These are phyloP conservation scores for Mugil cephalus DNA, from an alignment of 2,113 vertebrate species.

Conservation along the genomic window DNA sequence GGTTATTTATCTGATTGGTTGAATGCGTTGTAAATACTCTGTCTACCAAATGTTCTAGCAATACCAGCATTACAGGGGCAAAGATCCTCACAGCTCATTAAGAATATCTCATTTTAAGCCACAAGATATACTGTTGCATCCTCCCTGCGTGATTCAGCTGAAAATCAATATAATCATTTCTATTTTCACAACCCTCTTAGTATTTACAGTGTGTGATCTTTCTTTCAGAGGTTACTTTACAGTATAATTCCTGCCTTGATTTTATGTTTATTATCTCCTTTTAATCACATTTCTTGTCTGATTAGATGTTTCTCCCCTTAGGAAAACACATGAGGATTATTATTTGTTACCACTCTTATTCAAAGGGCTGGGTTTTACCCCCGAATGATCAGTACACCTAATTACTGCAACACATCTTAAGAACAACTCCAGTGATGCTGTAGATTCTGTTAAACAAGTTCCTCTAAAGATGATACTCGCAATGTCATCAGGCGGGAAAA, in stretches of 20 bases:
- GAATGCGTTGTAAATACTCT: too few species aligned
- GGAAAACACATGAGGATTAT: slow-evolving; percentile 30
- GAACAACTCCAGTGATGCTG: slow-evolving; percentile 11
- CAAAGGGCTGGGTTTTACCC: slow-evolving; percentile 22
- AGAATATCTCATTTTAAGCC: not conserved
- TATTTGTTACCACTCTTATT: slow-evolving; percentile 16
- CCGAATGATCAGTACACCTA: slow-evolving; percentile 32
- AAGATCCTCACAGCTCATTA: not conserved
- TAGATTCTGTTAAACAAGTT: slow-evolving; percentile 14
- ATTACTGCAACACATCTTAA: slow-evolving; percentile 24
- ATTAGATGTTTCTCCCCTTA: slow-evolving; percentile 29
- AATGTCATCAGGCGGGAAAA: slow-evolving; percentile 14
- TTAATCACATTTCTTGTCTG: not conserved
- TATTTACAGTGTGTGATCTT: not conserved
- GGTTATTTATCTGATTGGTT: too few species aligned
- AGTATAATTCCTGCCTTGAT: not conserved
- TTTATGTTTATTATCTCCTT: slow-evolving; percentile 20
- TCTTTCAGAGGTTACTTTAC: slow-evolving; percentile 4
- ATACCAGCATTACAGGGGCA: not conserved
- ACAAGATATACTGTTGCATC: not conserved
- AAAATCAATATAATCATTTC: slow-evolving; percentile 13
- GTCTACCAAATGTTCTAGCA: not conserved
- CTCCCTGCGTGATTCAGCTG: not conserved
- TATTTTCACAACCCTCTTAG: slow-evolving; percentile 1
- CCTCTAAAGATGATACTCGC: slow-evolving; percentile 28